Base-by-base conservation (phyloP, 2,888 invertebrate genomes). In the Punctoribates punctum region DNA sequence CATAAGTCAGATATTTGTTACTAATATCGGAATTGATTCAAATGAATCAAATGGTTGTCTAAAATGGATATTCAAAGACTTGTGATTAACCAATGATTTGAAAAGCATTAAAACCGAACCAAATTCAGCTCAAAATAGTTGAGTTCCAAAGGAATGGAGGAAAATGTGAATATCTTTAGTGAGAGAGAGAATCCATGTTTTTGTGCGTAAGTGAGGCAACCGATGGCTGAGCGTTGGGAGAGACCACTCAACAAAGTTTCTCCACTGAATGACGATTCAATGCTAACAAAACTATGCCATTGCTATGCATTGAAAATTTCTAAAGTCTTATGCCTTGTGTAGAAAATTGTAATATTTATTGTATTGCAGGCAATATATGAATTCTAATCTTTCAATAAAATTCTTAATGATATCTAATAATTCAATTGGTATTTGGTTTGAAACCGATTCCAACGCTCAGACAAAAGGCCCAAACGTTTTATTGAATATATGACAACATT, bases 261-360 rank as follows among this genome's bases (percentile, higher is more conserved):
- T 62, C 29, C 38, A 38, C 38, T 67, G 20, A 38, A 60, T 60
- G 60, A 25, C 60, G 38, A 17, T 67, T 38, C 67, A 67, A 67
- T 67, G 38, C 67, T 67, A 67, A 20, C 34, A 67, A 67, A 67
- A 67, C 67, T 67, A 67, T 67, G 67, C 67, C 67, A 67, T 67
- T 67, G 38, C 38, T 67, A 67, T 67, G 60, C 15, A 60, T 60
- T 60, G 15, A 27, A 11, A 5, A n/a, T 4, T 29, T 67, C 13
- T 38, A 38, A 27, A 60, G 60, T 60, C 20, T 57, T 23, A 13
- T 8, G 23, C 20, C 13, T 60, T 13, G 27, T 60, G 13, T 60
- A 3, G 8, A 25, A 23, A 13, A 60, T 11, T 23, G 17, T 23
- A 17, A 60, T 60, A 60, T 60, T 60, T 60, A 25, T 27, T 27